Evolutionary conservation across 2,888 invertebrate genomes (phyloP).

Genomic region (Scaptomyza flava): DNA sequence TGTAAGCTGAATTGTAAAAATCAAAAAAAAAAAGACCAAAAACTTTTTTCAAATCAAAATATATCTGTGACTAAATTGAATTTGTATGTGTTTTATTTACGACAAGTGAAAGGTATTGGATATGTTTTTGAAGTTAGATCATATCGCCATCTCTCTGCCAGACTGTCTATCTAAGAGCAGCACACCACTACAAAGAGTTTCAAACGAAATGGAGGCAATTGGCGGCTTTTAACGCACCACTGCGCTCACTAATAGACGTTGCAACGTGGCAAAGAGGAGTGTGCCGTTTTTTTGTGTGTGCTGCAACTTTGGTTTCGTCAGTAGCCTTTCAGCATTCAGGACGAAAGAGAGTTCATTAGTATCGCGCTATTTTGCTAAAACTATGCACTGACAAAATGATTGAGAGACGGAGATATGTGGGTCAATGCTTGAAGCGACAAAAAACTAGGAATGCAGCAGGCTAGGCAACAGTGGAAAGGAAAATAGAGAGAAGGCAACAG

Average conservation of each 20-base stretch:
- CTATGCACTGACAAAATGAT: slow-evolving; percentile 19
- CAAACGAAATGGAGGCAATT: neutral
- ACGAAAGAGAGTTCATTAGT: slow-evolving; percentile 24
- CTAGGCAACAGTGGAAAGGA: too few relatives aligned
- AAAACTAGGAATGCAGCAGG: neutral
- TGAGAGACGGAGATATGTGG: slow-evolving; percentile 17
- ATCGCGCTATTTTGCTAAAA: neutral
- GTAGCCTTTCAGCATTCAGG: slow-evolving; percentile 19
- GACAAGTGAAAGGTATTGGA: neutral
- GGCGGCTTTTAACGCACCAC: slow-evolving; percentile 18
- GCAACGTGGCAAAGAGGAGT: neutral
- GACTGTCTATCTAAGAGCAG: slow-evolving; percentile 2
- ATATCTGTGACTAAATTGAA: slow-evolving; percentile 10
- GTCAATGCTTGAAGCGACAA: slow-evolving; percentile 16
- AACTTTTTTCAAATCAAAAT: slow-evolving; percentile 1
- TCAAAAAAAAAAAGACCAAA: neutral
- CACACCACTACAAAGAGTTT: neutral
- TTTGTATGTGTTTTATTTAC: neutral
- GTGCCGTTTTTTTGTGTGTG: neutral
- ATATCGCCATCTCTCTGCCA: neutral
- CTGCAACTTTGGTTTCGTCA: neutral
- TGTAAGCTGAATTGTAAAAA: slow-evolving; percentile 33
- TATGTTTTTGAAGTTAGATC: slow-evolving; percentile 1
- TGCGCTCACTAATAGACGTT: slow-evolving; percentile 49
- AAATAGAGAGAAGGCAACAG: neutral